phyloP scores from a whole-genome alignment of 2,113 vertebrate species.

The Phasianus colchicus region DNA sequence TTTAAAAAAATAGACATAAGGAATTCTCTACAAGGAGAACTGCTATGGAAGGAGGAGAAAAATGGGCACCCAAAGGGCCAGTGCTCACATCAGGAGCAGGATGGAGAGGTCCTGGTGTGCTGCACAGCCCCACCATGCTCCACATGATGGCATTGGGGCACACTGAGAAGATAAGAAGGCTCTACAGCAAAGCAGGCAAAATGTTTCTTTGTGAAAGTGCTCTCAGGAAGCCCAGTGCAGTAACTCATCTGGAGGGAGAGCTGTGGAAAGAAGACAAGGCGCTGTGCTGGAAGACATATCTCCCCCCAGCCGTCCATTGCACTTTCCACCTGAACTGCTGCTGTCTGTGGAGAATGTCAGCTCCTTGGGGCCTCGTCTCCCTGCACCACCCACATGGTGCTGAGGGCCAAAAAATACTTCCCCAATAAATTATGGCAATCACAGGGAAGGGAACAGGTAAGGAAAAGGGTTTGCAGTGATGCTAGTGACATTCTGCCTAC shows the following conservation, averaged over 20 bases:
- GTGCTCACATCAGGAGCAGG: not conserved
- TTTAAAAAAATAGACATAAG: not conserved
- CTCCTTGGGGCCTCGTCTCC: constrained; percentile 38
- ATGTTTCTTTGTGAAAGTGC: constrained; percentile 32
- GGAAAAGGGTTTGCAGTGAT: constrained; percentile 6
- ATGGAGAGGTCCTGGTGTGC: not conserved
- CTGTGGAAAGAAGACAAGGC: not conserved
- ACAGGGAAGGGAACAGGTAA: constrained; percentile 1
- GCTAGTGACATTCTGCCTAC: constrained; percentile 16
- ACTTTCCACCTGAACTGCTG: constrained; percentile 55
- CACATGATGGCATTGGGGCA: accelerated
- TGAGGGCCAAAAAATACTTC: constrained; percentile 16
- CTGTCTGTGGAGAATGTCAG: constrained; percentile 54
- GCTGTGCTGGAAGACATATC: constrained; percentile 6
- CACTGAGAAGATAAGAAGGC: not conserved
- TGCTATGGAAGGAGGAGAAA: not conserved
- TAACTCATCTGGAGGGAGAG: constrained; percentile 23
- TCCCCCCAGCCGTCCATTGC: constrained; percentile 55
- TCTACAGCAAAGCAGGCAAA: constrained; percentile 8
- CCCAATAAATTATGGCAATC: constrained; percentile 52
- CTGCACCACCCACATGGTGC: constrained; percentile 26
- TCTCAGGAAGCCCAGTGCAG: not conserved
- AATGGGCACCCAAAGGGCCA: not conserved
- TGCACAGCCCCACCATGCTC: not conserved
- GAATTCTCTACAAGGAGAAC: not conserved